Evolutionary conservation across 2,888 invertebrate species (phyloP).

Genomic region (Laspeyria flexula): DNA sequence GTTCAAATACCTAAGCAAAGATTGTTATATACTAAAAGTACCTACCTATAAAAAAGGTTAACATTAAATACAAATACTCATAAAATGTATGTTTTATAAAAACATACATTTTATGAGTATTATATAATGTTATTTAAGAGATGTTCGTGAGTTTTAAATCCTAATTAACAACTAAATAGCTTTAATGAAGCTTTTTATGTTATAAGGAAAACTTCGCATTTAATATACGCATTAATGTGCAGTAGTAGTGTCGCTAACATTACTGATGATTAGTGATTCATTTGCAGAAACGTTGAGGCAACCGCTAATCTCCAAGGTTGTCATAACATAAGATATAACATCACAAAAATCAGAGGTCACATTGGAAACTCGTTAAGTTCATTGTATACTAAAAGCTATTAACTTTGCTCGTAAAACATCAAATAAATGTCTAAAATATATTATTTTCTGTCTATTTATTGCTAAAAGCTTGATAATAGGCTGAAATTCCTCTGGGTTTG

Average conservation of each 20-base stretch:
- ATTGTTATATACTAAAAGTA: no score
- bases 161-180: not conserved
- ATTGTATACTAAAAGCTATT: conserved; percentile 21
- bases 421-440: conserved; percentile 3
- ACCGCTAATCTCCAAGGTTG: conserved; percentile 61
- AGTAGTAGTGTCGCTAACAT: conserved; percentile 26
- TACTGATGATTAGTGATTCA: conserved; percentile 46
- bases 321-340: conserved; percentile 48
- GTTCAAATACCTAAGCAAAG: no score
- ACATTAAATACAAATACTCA: no score
- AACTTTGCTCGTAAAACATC: conserved; percentile 11
- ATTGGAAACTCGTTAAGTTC: conserved; percentile 45
- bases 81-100: no score
- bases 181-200: not conserved
- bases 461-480: not conserved
- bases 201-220: conserved; percentile 26
- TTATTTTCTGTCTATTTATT: conserved; percentile 4
- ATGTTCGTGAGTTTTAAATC: not conserved
- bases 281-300: conserved; percentile 42
- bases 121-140: not conserved
- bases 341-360: conserved; percentile 60
- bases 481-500: no score
- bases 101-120: no score
- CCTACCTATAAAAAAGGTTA: no score
- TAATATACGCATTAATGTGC: conserved; percentile 16